Conservation (phyloP, 1,140 invertebrate genomes). For the Drosophila subpulchrella region DNA sequence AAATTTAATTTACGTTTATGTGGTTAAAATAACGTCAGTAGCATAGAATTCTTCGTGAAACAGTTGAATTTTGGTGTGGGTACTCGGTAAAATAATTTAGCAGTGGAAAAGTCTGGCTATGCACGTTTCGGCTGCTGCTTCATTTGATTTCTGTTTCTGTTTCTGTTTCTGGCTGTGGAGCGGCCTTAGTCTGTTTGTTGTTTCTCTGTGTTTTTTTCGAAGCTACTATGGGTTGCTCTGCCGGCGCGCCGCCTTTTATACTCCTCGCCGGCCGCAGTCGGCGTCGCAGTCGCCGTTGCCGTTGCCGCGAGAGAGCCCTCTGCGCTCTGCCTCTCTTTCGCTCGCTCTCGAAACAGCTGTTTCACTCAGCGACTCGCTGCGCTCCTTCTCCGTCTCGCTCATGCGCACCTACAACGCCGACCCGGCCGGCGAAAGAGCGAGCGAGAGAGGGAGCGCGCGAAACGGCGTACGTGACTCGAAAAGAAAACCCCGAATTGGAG, state of each 20-base stretch:
- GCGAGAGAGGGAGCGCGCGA: slow-evolving; percentile 26
- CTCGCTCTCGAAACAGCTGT: slow-evolving; percentile 41
- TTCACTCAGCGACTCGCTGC: slow-evolving; percentile 23
- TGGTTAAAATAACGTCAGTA: slow-evolving; percentile 45
- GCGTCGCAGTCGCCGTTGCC: neutral
- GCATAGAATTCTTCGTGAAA: slow-evolving; percentile 82
- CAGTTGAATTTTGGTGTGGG: slow-evolving; percentile 39
- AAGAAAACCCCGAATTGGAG: slow-evolving; percentile 38
- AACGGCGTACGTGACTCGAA: slow-evolving; percentile 69
- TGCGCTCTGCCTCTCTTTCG: neutral
- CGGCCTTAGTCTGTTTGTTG: neutral
- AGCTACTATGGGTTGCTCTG: slow-evolving; percentile 75
- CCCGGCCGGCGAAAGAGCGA: slow-evolving; percentile 51
- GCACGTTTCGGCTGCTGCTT: slow-evolving; percentile 63
- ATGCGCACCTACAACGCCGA: slow-evolving; percentile 68
- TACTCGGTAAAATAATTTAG: slow-evolving; percentile 10
- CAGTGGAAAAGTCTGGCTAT: slow-evolving; percentile 63
- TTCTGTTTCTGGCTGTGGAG: slow-evolving; percentile 4
- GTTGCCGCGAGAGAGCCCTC: slow-evolving; percentile 7
- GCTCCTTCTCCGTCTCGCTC: slow-evolving; percentile 45
- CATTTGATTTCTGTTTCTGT: slow-evolving; percentile 26
- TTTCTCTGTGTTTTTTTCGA: slow-evolving; percentile 66
- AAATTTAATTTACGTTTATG: slow-evolving; percentile 55
- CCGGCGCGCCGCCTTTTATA: slow-evolving; percentile 64
- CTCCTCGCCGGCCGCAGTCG: slow-evolving; percentile 8